Evolutionary conservation across 2,113 vertebrate species (phyloP).

Genomic region (Daphoenositta chrysoptera): DNA sequence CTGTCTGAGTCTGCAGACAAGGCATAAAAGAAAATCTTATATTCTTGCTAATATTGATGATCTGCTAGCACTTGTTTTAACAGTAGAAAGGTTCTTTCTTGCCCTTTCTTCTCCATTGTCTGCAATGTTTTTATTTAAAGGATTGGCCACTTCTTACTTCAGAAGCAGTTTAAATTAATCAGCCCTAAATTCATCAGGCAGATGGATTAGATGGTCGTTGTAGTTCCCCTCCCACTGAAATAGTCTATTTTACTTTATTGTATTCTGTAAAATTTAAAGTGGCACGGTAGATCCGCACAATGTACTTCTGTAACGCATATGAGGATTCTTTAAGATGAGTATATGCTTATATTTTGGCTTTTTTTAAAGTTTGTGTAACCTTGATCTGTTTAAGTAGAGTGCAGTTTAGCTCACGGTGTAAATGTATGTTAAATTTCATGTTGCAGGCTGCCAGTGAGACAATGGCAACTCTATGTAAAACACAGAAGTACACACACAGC

Average conservation of each 20-base stretch:
- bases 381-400: background rate
- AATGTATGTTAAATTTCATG: background rate
- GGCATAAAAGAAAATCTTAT: background rate
- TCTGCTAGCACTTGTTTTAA: background rate
- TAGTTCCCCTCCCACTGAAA: background rate
- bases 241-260: background rate
- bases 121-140: background rate
- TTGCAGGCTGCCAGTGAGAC: background rate
- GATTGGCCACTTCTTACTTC: background rate
- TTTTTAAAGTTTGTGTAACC: background rate
- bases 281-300: background rate
- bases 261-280: background rate
- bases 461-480: background rate
- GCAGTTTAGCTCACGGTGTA: background rate
- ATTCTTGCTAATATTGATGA: background rate
- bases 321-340: background rate
- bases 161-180: background rate
- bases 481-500: background rate
- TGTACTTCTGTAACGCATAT: background rate
- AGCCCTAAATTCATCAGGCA: background rate
- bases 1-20: background rate
- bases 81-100: background rate
- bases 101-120: background rate
- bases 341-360: background rate
- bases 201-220: background rate